Evolutionary conservation across 2,888 invertebrate genomes (phyloP), one percentile per base, ranked within the genome.

Genomic region (Tyria jacobaeae): DNA sequence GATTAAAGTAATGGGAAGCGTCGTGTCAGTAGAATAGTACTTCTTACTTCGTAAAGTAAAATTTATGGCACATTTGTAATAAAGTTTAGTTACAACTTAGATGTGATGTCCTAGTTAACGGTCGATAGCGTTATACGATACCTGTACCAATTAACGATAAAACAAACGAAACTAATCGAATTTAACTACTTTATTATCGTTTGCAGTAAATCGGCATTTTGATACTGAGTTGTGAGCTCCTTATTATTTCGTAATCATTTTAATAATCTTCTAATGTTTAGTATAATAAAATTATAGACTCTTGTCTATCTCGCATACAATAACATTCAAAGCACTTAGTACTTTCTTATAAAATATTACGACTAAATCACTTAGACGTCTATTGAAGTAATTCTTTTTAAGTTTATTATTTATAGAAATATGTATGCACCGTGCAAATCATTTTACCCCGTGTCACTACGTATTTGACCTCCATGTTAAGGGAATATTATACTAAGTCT

Each of bases 121-220:
- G 10, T 48, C 17, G 34, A 34, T 1, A 34, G 24, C n/a, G 41
- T 55, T 31, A 34, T 37, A 54, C 60, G 31, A 50, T 50, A 17
- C 21, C 12, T 44, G 34, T 65, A 59, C n/a, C n/a, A n/a, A n/a
- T 56, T 60, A 60, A 53, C 65, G 59, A 73, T 65, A 73, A 63
- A 74, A 60, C 24, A 58, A 60, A 68, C 54, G 68, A 74, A 74
- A 66, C 71, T 65, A 73, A 73, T 73, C 44, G 56, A 52, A 56
- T 25, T 12, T 49, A 51, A 56, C 39, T 21, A 51, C 48, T 52
- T 50, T 51, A 44, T 52, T 52, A 61, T 62, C 50, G 35, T 57
- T 37, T 44, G 47, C 27, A 35, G 44, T 49, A 34, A 48, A 52
- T 51, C 12, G 27, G 37, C 52, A 49, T 62, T 58, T 52, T 25